Evolutionary conservation across 2,113 vertebrate genomes (phyloP), one percentile per base, ranked within the genome.

Genomic region (Monopterus albus): DNA sequence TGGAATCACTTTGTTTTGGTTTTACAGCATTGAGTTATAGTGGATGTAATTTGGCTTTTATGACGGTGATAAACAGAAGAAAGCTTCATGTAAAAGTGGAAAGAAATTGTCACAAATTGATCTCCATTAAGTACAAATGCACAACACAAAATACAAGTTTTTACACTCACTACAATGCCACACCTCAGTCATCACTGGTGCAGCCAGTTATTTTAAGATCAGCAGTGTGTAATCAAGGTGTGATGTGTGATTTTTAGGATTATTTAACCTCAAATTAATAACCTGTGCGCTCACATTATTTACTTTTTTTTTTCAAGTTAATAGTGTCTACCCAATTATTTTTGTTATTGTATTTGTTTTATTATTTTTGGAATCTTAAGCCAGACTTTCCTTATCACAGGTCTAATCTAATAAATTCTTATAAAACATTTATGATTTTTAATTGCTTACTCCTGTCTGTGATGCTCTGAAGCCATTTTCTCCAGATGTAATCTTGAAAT

Each of bases 401-500:
- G 18, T 43, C 7, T 58, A 13, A 45, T 36, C 10, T n/a, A 17
- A 63, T 57, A n/a, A n/a, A n/a, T n/a, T n/a, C n/a, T n/a, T n/a
- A 25, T 26, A 20, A 17, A 31, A 53, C 8, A 12, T n/a, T 40
- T 20, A 26, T 42, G 7, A 1, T 23, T 40, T 53, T 31, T 21
- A 10, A 53, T 58, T 25, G 12, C n/a, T 52, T 7, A 15, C 14
- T 49, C 23, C 17, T 38, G n/a, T 49, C 33, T 55, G 40, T 33
- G 7, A 1, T 3, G 20, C 36, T 13, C 21, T 6, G 21, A 18
- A 55, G 12, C 25, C 3, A 20, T 52, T 52, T 36, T 43, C 14
- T 61, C 21, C 15, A 43, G 40, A 60, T 72, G 17, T 65, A 56
- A 7, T 7, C 43, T 60, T 49, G 33, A 35, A 11, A 40, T 5